A percentile compares a stretch with the other conserved stretches of the same genome.
Conservation (phyloP, 2,888 invertebrate species). For the Cataglyphis altisquamis region DNA sequence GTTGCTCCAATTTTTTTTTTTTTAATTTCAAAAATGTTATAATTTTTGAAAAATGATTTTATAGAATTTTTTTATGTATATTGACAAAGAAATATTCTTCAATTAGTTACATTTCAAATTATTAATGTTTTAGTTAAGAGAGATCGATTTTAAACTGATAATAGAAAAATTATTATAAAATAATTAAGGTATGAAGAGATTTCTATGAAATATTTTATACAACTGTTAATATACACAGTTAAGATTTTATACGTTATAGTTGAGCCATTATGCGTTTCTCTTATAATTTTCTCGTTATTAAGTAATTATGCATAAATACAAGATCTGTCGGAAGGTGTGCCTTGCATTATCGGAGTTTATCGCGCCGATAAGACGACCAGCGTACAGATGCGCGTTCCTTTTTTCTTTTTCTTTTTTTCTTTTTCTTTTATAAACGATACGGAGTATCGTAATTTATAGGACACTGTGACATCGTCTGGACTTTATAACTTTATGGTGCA, state of each 20-base stretch:
- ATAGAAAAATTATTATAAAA: background rate
- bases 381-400: conserved; percentile 71
- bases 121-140: background rate
- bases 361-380: conserved; percentile 68
- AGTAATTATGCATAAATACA: conserved; percentile 43
- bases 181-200: background rate
- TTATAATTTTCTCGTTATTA: conserved; percentile 51
- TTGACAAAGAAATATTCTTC: background rate
- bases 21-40: background rate
- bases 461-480: conserved; percentile 83
- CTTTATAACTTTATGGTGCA: conserved; percentile 85
- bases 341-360: conserved; percentile 74
- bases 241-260: conserved; percentile 26
- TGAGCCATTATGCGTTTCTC: conserved; percentile 36
- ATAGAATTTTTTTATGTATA: background rate
- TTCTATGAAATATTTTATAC: background rate
- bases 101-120: background rate
- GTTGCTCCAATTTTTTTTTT: background rate
- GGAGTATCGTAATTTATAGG: conserved; percentile 81
- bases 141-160: background rate
- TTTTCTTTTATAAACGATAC: conserved; percentile 72
- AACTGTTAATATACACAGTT: background rate
- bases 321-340: conserved; percentile 53
- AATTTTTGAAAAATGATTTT: background rate
- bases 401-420: conserved; percentile 56